These are phyloP conservation scores for Eubucco bourcierii DNA, from an alignment of 2,113 vertebrate species.

Conservation along the genomic window DNA sequence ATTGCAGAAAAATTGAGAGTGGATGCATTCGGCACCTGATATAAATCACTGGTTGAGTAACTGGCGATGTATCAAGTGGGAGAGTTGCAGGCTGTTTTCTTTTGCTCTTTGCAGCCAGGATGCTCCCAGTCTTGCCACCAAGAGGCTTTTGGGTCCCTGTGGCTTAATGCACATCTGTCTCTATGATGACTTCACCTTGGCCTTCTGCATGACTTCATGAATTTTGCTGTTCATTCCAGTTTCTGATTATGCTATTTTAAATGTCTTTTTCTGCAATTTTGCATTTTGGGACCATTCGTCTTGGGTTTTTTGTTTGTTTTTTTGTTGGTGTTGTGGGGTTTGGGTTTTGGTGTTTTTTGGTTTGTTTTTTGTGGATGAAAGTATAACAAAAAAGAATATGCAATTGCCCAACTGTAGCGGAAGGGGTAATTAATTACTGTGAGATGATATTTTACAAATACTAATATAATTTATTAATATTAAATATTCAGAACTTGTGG, in stretches of 20 bases:
- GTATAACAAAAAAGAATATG: constrained; percentile 28
- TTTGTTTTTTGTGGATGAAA: not conserved
- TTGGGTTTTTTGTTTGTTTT: not conserved
- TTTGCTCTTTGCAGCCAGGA: not conserved
- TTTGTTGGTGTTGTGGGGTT: no score
- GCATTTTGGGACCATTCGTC: constrained; percentile 28
- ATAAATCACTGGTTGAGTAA: constrained; percentile 70
- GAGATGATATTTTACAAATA: no score
- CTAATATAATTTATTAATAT: no score
- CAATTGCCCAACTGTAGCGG: not conserved
- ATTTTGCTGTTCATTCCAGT: not conserved
- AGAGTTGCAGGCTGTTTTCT: not conserved
- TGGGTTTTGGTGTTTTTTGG: no score
- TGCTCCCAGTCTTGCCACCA: not conserved
- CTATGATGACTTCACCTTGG: not conserved
- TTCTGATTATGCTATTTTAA: not conserved
- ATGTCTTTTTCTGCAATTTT: not conserved
- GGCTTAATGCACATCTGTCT: not conserved
- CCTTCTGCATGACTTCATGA: not conserved
- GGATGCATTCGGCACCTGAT: constrained; percentile 36
- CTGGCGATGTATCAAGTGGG: constrained; percentile 48
- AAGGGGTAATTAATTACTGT: no score
- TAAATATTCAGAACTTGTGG: no score
- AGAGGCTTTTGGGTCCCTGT: not conserved
- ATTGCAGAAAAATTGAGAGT: constrained; percentile 73